A percentile compares a stretch with the other conserved stretches of the same genome.
Evolutionary conservation across 2,888 invertebrate species (phyloP).

Genomic region (Sinohyriopsis cumingii): DNA sequence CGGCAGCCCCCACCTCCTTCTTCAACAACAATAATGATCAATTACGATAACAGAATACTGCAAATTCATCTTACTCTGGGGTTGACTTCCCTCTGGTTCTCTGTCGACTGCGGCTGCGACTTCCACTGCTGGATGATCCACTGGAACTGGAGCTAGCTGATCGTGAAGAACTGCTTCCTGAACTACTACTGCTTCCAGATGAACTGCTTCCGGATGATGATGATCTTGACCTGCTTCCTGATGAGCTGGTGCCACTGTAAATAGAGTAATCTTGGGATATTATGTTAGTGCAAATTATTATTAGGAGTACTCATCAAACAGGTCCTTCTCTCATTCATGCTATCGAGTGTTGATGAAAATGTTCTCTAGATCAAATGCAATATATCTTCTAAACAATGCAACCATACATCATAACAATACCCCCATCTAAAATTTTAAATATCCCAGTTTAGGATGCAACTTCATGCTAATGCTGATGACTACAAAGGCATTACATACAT

Average conservation of each 20-base stretch:
- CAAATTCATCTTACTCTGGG: slow-evolving; percentile 39
- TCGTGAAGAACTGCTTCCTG: slow-evolving; percentile 59
- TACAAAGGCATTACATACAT: no score
- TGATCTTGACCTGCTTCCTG: slow-evolving; percentile 42
- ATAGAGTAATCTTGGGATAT: slow-evolving; percentile 1
- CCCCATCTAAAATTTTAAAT: no score
- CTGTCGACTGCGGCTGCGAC: slow-evolving; percentile 49
- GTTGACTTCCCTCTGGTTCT: slow-evolving; percentile 34
- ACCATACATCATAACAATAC: no score
- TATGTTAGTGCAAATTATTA: background rate
- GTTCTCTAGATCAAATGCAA: no score
- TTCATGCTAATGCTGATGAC: no score
- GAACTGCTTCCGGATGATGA: slow-evolving; percentile 74
- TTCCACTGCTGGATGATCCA: slow-evolving; percentile 72
- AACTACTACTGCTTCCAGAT: slow-evolving; percentile 57
- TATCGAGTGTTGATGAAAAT: no score
- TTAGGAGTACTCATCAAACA: background rate
- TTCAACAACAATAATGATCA: background rate
- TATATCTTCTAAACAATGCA: no score
- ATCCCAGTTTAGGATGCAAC: no score
- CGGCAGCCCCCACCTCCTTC: background rate
- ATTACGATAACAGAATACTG: background rate
- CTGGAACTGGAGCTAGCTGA: slow-evolving; percentile 79
- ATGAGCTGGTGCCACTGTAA: slow-evolving; percentile 41
- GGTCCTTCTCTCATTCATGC: no score